phyloP scores from a whole-genome alignment of 2,888 invertebrate genomes.

The Chelonus formosanus region DNA sequence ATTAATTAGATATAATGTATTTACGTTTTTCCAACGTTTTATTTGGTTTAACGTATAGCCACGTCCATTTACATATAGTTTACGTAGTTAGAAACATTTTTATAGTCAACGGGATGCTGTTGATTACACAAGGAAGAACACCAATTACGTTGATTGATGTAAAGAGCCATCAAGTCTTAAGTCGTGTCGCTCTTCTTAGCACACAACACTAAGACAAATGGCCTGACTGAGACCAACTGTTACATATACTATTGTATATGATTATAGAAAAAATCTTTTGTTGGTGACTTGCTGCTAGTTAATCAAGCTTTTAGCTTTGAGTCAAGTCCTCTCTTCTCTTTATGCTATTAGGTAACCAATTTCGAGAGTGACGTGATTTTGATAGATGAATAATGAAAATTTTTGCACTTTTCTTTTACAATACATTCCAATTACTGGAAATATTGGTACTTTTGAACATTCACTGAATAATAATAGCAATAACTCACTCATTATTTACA shows the following conservation, averaged over 20 bases:
- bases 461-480: constrained; percentile 6
- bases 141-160: constrained; percentile 64
- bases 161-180: constrained; percentile 46
- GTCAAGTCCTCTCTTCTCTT: constrained; percentile 20
- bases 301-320: constrained; percentile 53
- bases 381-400: constrained; percentile 17
- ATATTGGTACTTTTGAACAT: constrained; percentile 23
- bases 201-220: constrained; percentile 44
- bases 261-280: constrained; percentile 45
- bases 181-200: constrained; percentile 16
- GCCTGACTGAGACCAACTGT: constrained; percentile 62
- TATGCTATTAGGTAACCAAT: constrained; percentile 15
- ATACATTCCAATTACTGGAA: constrained; percentile 41
- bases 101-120: constrained; percentile 60
- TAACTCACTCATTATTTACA: no score
- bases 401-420: constrained; percentile 37
- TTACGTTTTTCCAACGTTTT: constrained; percentile 20
- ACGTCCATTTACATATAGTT: constrained; percentile 38
- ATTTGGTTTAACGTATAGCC: constrained; percentile 21
- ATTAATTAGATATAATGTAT: constrained; percentile 2
- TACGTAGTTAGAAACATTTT: constrained; percentile 53
- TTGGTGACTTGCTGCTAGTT: constrained; percentile 51
- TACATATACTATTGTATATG: constrained; percentile 64
- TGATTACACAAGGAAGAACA: constrained; percentile 63
- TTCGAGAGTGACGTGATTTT: background rate